A percentile compares a stretch with the other conserved stretches of the same genome.
phyloP scores from a whole-genome alignment of 1,140 invertebrate species.

The Sarcophaga bullata region DNA sequence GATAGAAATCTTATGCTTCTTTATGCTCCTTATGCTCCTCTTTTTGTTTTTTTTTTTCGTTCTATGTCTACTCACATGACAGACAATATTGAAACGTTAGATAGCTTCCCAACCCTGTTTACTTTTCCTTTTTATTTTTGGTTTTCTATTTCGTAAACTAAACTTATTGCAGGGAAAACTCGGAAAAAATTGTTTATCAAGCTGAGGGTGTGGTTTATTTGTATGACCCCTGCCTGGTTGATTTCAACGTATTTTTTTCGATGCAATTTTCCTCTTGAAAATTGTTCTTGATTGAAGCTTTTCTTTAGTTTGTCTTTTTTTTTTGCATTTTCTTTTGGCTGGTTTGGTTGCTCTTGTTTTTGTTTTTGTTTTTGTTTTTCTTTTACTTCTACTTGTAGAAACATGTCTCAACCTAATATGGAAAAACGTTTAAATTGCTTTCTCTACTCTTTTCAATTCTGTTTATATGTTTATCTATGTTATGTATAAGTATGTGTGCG shows the following conservation, averaged over 20 bases:
- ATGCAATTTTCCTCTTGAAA: constrained; percentile 19
- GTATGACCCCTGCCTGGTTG: constrained; percentile 4
- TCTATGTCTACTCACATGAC: too few relatives aligned
- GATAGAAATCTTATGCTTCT: too few relatives aligned
- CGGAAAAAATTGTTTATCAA: neutral
- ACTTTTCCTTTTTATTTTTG: too few relatives aligned
- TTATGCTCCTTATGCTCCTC: too few relatives aligned
- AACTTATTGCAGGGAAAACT: neutral
- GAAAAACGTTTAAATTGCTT: neutral
- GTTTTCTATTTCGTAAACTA: neutral
- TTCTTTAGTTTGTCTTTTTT: neutral
- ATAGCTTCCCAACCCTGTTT: too few relatives aligned
- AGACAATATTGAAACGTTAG: too few relatives aligned
- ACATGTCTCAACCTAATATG: constrained; percentile 2
- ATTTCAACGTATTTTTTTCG: neutral
- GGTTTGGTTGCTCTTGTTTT: neutral
- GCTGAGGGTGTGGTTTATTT: constrained; percentile 12
- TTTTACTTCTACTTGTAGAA: neutral
- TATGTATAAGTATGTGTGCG: neutral
- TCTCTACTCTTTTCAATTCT: too few relatives aligned
- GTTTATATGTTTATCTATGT: neutral
- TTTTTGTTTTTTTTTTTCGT: too few relatives aligned
- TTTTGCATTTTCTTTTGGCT: neutral
- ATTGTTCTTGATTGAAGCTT: neutral
- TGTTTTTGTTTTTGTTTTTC: too few relatives aligned